These are phyloP conservation scores for Furnarius figulus DNA, from an alignment of 2,113 vertebrate species.

Conservation along the genomic window DNA sequence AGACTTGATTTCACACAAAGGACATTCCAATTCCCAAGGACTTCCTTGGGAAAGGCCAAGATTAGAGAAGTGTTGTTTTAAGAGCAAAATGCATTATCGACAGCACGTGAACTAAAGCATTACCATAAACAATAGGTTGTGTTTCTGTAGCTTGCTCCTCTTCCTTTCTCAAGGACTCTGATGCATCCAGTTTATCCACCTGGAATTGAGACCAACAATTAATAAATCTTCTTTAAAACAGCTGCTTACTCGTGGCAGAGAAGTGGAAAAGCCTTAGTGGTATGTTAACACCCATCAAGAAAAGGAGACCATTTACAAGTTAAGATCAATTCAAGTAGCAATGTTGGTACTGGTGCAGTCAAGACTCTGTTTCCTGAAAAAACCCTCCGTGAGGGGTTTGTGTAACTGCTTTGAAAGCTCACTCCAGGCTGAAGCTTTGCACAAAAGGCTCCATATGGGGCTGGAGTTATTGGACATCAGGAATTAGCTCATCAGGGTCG, in stretches of 20 bases:
- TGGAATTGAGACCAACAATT: conserved; percentile 77
- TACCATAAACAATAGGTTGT: conserved; percentile 99
- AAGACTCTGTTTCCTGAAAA: conserved; percentile 61
- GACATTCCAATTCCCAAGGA: not conserved
- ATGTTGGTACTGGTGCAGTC: conserved; percentile 78
- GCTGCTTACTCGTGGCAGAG: conserved; percentile 74
- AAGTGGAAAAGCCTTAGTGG: conserved; percentile 86
- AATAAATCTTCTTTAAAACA: not conserved
- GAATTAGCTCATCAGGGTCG: not conserved
- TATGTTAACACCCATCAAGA: conserved; percentile 76
- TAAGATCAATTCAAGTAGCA: conserved; percentile 75
- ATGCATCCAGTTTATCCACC: conserved; percentile 98
- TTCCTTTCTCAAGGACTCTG: conserved; percentile 97
- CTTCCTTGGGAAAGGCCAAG: not conserved
- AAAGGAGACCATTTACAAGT: conserved; percentile 71
- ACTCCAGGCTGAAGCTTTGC: conserved; percentile 65
- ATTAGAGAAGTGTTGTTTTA: not conserved
- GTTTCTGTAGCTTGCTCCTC: conserved; percentile 98
- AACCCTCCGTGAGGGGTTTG: conserved; percentile 62
- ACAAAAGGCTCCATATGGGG: conserved; percentile 44
- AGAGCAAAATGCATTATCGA: not conserved
- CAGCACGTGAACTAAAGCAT: not conserved
- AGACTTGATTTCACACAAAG: not conserved
- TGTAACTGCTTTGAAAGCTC: conserved; percentile 67
- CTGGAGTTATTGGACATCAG: conserved; percentile 29